Evolutionary conservation across 1,140 invertebrate genomes (phyloP).

Genomic region (Polypedilum vanderplanki): DNA sequence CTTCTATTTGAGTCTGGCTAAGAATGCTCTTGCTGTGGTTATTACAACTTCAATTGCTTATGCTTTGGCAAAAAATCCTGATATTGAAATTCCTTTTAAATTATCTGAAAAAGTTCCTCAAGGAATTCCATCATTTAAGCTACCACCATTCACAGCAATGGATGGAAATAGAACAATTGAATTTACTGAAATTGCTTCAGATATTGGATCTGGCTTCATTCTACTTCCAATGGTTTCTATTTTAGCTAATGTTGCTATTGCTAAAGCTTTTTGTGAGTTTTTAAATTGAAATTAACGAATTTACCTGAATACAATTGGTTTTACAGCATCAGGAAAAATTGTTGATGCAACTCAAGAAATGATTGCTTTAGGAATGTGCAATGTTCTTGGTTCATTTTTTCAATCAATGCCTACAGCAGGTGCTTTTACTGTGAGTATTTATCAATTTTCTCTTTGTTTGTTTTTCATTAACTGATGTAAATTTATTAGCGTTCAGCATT

Average conservation of each 20-base stretch:
- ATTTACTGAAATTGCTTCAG: conserved; percentile 56
- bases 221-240: conserved; percentile 73
- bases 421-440: conserved; percentile 53
- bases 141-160: conserved; percentile 57
- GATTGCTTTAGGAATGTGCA: conserved; percentile 63
- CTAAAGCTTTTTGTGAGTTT: conserved; percentile 72
- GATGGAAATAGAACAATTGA: conserved; percentile 52
- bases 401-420: conserved; percentile 71
- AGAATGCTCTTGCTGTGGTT: conserved; percentile 74
- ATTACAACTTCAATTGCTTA: conserved; percentile 59
- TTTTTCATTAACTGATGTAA: too few relatives aligned
- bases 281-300: neutral
- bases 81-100: conserved; percentile 46
- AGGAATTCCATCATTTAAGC: conserved; percentile 54
- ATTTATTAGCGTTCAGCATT: conserved; percentile 56
- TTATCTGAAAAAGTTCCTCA: conserved; percentile 56
- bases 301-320: neutral
- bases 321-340: conserved; percentile 46
- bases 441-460: too few relatives aligned
- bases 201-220: conserved; percentile 62
- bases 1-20: conserved; percentile 68
- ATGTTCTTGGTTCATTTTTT: conserved; percentile 65
- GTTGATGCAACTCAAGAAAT: conserved; percentile 68
- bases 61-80: conserved; percentile 39
- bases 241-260: conserved; percentile 78